Base-by-base conservation (phyloP, 2,888 invertebrate genomes). In the Philonicus albiceps region DNA sequence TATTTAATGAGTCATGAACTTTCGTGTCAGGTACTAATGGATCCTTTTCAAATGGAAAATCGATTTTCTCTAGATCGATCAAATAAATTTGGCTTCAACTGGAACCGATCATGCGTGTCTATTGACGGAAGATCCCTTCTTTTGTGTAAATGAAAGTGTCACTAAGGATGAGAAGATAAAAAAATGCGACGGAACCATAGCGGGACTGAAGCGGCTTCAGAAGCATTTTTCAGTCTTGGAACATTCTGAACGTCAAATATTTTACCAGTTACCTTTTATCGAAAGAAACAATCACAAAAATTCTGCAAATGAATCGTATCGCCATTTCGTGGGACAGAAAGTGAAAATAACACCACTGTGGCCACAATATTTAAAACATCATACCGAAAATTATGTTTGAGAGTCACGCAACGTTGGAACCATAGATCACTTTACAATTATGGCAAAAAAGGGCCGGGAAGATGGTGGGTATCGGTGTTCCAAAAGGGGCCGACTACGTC, bases 1-100 rank as follows among this genome's bases (percentile, higher is more conserved):
- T 34, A 74, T 74, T 74, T 74, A 74, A 74, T 74, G 74, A 74
- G 74, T 74, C 74, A 74, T 74, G 74, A 74, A 74, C 74, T 74
- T 74, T 6, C 31, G 31, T 74, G 74, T 74, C 74, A 74, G 74
- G 74, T 74, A 74, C 74, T 74, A 74, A 74, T 74, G 74, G 74
- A 74, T 74, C 74, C 74, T 74, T 74, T 74, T 34, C 74, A 34
- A 31, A 74, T 74, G n/a, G 74, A 34, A 74, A 74, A 74, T 74
- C 74, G 74, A 74, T 74, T 74, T 74, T 31, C 74, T 19, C 74
- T 30, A 74, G 74, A 30, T 74, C 74, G 74, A 74, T 74, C 31
- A 74, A 74, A 74, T 74, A 74, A 74, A 74, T 74, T 74, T 34
- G 19, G 8, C n/a, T 74, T 74, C 74, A 7, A 34, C 74, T 74